Base-by-base conservation (phyloP, 1,140 invertebrate genomes). In the Proctacanthus coquilletti region DNA sequence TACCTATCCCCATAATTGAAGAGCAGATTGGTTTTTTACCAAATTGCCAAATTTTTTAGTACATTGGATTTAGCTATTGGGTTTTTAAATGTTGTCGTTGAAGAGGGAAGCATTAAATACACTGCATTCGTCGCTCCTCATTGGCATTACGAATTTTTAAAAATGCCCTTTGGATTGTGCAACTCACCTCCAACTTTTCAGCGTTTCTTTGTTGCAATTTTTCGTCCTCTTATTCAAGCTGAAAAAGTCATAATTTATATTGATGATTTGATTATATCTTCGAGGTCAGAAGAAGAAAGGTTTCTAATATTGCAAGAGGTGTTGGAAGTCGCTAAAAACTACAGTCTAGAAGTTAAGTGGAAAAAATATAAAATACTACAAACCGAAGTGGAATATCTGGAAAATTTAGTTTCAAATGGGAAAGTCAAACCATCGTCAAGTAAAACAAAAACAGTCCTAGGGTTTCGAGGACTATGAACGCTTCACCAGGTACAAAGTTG, bases 301-400 rank as follows among this genome's bases (percentile, higher is more conserved):
- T 5, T 35, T 5, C 17, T 19, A 18, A 40, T 19, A 18, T 37
- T 41, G 18, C 10, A 36, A 33, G 11, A 14, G 10, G 21, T 41
- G 15, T 21, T 41, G n/a, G 23, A 23, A 9, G n/a, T 36, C 5
- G 40, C 40, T 11, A 13, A 14, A 13, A 8, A 9, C 17, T 18
- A 37, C 19, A 27, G 34, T 3, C 13, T 41, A n/a, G 2, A 6
- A 9, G 5, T 31, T 25, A 25, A 25, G n/a, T 31, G 30, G 13
- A 13, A 31, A 31, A 31, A 31, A 31, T 31, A 15, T 31, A 5
- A 6, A 31, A 13, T 31, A 13, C 5, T 31, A 14, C 5, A 35
- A 38, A 40, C 13, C 2, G 20, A 41, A 32, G 21, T 52, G 13
- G 37, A 51, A 29, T 57, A 47, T 42, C 34, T 56, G 5, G 54